Conservation (phyloP, 2,797 vertebrate genomes). For the Lithobates sylvaticus region DNA sequence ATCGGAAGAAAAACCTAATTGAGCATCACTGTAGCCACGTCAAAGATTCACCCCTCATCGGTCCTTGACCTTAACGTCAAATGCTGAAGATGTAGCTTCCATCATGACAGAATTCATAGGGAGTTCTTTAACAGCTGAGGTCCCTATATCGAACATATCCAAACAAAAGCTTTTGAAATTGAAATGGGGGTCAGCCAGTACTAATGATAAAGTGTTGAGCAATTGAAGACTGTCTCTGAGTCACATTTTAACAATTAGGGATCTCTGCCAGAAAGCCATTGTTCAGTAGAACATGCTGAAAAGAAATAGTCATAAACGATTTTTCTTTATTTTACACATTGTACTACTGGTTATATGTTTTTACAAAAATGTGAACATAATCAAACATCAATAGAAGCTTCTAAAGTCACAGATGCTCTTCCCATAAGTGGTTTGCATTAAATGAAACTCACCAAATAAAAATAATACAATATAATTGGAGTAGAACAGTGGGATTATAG, state of each 20-base stretch:
- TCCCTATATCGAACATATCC: neutral
- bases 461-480: no score
- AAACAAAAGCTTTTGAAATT: constrained; percentile 8
- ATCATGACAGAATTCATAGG: neutral
- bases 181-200: neutral
- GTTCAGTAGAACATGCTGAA: neutral
- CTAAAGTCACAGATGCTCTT: no score
- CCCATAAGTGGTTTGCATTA: no score
- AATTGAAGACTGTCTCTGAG: constrained; percentile 17
- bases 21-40: constrained; percentile 26
- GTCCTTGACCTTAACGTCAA: constrained; percentile 42
- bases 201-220: neutral
- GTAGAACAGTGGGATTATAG: no score
- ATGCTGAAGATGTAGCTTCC: constrained; percentile 20
- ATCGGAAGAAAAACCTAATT: neutral
- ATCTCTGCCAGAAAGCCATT: neutral
- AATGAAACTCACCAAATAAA: no score
- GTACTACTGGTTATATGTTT: neutral
- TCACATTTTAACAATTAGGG: constrained; percentile 31
- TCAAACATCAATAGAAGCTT: no score
- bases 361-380: no score
- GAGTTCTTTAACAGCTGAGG: constrained; percentile 50
- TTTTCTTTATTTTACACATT: constrained; percentile 3
- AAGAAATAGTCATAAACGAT: neutral
- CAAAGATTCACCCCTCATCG: neutral